These are phyloP conservation scores for Dysmachus trigonus DNA, from an alignment of 2,888 invertebrate genomes.

Conservation along the genomic window DNA sequence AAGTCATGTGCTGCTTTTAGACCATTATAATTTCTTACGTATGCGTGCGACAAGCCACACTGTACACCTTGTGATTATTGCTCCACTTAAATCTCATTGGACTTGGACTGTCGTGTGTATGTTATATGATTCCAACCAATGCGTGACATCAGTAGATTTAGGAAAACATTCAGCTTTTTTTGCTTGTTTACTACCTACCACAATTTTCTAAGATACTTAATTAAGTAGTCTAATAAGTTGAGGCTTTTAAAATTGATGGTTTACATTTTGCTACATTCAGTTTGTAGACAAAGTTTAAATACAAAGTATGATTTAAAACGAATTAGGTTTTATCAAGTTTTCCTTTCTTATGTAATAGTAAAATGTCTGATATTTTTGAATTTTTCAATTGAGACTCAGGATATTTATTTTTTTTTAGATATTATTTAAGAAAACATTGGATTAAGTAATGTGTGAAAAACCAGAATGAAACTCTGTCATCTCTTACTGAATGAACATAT, in stretches of 20 bases:
- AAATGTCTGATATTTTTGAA: background rate
- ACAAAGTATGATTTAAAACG: background rate
- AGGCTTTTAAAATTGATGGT: background rate
- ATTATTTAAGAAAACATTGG: no score
- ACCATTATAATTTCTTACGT: background rate
- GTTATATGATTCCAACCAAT: background rate
- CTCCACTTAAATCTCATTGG: background rate
- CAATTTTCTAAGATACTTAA: background rate
- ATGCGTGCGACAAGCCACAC: background rate
- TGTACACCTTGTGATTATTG: background rate
- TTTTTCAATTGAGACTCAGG: no score
- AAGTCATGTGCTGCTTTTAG: constrained; percentile 14
- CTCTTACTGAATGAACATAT: background rate
- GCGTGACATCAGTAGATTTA: background rate
- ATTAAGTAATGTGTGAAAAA: no score
- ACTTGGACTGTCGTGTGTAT: background rate
- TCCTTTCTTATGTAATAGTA: background rate
- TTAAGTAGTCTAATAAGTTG: background rate
- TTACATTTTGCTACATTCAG: background rate
- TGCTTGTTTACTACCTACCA: background rate
- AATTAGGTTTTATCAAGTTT: background rate
- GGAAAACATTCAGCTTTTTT: background rate
- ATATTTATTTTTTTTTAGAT: no score
- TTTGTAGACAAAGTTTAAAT: background rate
- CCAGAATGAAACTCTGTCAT: no score